Evolutionary conservation across 2,888 invertebrate genomes (phyloP), one percentile per base, ranked within the genome.

Genomic region (Drosophila pegasa): DNA sequence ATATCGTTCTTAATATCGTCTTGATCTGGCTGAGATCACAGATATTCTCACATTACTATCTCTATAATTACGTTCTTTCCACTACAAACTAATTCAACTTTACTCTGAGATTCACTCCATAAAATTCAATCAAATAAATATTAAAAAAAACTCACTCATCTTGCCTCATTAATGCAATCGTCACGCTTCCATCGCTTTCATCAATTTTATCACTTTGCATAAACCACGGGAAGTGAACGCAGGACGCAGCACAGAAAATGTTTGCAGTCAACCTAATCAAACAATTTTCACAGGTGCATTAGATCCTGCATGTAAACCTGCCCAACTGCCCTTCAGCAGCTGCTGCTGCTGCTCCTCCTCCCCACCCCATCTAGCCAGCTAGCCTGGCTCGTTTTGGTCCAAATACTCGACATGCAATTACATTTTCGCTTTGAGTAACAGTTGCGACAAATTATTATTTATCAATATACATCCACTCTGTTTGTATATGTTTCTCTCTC

Each of bases 251-350:
- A 38, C 12, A 40, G 61, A 65, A 55, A 71, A 68, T 78, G 69
- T 75, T 72, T 78, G 72, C 64, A 51, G 58, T 20, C 41, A 60
- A 60, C 66, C 69, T 73, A 85, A 85, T 85, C 80, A 79, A 82
- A 77, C 75, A 52, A 62, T 85, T 84, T 81, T 31, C 70, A 69
- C 69, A 77, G 77, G 72, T 68, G 50, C 76, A 79, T 57, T 12
- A 27, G 58, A 38, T 14, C 12, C 31, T 8, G 1, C 22, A 48
- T 14, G 12, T 9, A 9, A 48, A 20, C 10, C 20, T 14, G 18
- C 12, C 33, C 31, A 16, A 33, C 8, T n/a, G 16, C 48, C 22
- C n/a, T 12, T 1, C 48, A 8, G 5, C 1, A 3, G 1, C 33
- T 22, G 7, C n/a, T 8, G 6, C 41, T 10, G 3, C n/a, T n/a